Base-by-base conservation (phyloP, 2,888 invertebrate genomes). In the Drosophila formosana region DNA sequence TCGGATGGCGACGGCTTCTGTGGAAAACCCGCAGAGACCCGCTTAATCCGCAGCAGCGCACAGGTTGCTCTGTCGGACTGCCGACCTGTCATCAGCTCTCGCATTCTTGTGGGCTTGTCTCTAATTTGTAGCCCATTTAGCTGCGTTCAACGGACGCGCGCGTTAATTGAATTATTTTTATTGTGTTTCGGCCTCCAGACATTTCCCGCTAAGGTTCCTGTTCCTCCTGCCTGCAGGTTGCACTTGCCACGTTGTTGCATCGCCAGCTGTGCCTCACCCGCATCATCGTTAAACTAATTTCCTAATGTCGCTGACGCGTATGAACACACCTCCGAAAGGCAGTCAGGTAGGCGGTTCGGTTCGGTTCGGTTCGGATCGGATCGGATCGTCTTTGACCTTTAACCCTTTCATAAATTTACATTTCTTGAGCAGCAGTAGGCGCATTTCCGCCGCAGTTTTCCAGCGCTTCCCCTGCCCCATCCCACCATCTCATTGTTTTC, bases 151-250 rank as follows among this genome's bases (percentile, higher is more conserved):
- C 78, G 71, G 70, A 64, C 73, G 57, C 57, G 73, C 66, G 70
- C 74, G 80, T 88, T 88, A 84, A 88, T 84, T 88, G 87, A 88
- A 88, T 84, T 88, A 86, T 86, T 83, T 88, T 85, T 88, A 86
- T 88, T 88, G 65, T 76, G 64, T 73, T 69, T 66, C 7, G 6
- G 50, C 25, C 58, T 65, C 41, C 47, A 61, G 60, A 60, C 70
- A 41, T 70, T 56, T 83, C 83, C 75, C 70, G 75, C 11, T 76
- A 71, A 61, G 60, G 23, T 43, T n/a, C 57, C 45, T 6, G 39
- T 52, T 55, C 45, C 56, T 51, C 41, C 53, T n/a, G 43, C 28
- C 41, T 53, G 56, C 55, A 13, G 37, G 57, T 57, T 57, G 47
- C 61, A 32, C 50, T 50, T 60, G 30, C 58, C 50, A 34, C 34